phyloP scores from a whole-genome alignment of 92 coral and sea anemone genomes.

The Bergia sp. region DNA sequence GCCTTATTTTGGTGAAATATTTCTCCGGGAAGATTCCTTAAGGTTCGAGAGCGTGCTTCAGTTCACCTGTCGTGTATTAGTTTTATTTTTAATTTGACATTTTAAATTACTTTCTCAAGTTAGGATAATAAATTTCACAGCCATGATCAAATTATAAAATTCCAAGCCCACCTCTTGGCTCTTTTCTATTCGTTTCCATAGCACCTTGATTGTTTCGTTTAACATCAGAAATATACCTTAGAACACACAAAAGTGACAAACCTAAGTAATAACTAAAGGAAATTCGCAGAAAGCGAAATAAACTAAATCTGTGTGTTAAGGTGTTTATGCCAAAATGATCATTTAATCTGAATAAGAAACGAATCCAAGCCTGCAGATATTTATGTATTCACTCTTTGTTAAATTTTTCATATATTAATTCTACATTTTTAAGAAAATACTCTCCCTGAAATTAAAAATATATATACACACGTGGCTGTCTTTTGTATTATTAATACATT shows the following conservation, averaged over 20 bases:
- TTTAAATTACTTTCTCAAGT: slow-evolving; percentile 29
- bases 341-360: slow-evolving; percentile 1
- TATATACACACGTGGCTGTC: neutral
- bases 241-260: neutral
- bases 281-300: neutral
- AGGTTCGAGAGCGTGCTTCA: neutral
- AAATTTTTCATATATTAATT: neutral
- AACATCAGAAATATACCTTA: neutral
- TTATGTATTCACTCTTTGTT: slow-evolving; percentile 2
- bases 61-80: slow-evolving; percentile 22
- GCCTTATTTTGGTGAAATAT: neutral
- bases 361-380: neutral
- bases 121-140: slow-evolving; percentile 15
- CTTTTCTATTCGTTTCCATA: neutral
- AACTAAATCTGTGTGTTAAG: neutral
- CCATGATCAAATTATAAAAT: slow-evolving; percentile 17
- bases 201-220: neutral
- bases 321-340: slow-evolving; percentile 13
- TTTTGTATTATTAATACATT: neutral
- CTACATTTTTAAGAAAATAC: neutral
- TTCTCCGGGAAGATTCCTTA: neutral
- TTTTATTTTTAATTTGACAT: slow-evolving; percentile 26
- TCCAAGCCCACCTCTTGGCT: neutral
- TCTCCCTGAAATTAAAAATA: neutral
- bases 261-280: neutral